Conservation (phyloP, 2,888 invertebrate genomes). For the Leucophenga montana region DNA sequence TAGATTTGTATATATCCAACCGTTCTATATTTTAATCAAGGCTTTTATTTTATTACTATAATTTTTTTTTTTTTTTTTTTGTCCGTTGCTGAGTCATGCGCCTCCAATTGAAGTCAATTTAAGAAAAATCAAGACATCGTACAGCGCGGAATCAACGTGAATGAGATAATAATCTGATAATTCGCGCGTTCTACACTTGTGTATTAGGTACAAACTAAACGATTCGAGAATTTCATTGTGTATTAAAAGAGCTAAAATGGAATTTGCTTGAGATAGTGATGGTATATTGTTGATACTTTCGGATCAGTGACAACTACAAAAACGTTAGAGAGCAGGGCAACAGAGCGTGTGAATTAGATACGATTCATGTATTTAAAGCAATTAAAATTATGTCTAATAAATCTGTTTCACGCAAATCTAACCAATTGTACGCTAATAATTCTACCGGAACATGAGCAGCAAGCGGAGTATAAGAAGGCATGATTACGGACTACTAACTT, state of each 20-base stretch:
- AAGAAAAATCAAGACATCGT: constrained; percentile 50
- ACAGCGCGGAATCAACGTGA: constrained; percentile 28
- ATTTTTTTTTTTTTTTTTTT: constrained; percentile 34
- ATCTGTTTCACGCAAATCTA: not conserved
- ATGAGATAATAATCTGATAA: constrained; percentile 29
- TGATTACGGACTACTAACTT: not conserved
- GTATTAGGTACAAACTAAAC: not conserved
- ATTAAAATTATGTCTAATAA: constrained; percentile 20
- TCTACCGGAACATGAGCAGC: not conserved
- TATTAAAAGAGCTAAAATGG: constrained; percentile 2
- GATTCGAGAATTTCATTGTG: not conserved
- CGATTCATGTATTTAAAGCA: not conserved
- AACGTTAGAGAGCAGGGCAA: not conserved
- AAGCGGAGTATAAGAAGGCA: not conserved
- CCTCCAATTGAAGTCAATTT: constrained; percentile 64
- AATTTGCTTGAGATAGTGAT: constrained; percentile 38
- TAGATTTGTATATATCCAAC: too few relatives aligned
- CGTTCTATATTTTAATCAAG: too few relatives aligned
- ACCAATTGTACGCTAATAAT: too few relatives aligned
- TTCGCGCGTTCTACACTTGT: constrained; percentile 12
- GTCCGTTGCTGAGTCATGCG: constrained; percentile 60
- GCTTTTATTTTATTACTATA: too few relatives aligned
- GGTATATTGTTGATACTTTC: constrained; percentile 22
- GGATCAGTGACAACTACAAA: not conserved
- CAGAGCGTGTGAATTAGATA: not conserved